Evolutionary conservation across 1,140 invertebrate genomes (phyloP).

Genomic region (Euwallacea fornicatus): DNA sequence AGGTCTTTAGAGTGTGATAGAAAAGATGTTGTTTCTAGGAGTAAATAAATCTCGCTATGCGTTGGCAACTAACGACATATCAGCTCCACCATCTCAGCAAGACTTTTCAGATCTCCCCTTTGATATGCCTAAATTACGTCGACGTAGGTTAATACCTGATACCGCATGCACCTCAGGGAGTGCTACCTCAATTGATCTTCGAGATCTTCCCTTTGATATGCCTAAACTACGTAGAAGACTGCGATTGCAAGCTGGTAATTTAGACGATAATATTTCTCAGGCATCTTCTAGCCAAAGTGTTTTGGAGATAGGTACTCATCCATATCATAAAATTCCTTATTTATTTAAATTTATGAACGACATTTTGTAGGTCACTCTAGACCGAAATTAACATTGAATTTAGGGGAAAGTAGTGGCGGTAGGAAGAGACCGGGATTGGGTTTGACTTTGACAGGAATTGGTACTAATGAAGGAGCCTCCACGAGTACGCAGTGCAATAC

Average conservation of each 20-base stretch:
- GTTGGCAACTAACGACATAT: slow-evolving; percentile 49
- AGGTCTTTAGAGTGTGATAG: background rate
- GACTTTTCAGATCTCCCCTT: slow-evolving; percentile 79
- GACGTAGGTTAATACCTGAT: slow-evolving; percentile 65
- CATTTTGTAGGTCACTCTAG: slow-evolving; percentile 50
- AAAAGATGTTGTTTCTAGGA: slow-evolving; percentile 42
- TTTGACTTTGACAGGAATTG: slow-evolving; percentile 56
- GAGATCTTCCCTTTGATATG: slow-evolving; percentile 86
- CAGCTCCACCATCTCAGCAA: slow-evolving; percentile 50
- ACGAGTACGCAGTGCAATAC: slow-evolving; percentile 59
- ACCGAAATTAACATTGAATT: slow-evolving; percentile 73
- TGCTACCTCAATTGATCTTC: slow-evolving; percentile 72
- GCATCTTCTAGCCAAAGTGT: slow-evolving; percentile 78
- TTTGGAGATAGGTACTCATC: slow-evolving; percentile 65
- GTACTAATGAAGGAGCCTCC: slow-evolving; percentile 61
- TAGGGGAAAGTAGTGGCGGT: slow-evolving; percentile 57
- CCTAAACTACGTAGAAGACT: slow-evolving; percentile 77
- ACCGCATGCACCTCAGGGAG: slow-evolving; percentile 69
- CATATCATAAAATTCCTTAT: background rate
- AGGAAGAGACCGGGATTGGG: slow-evolving; percentile 49
- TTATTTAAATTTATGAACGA: slow-evolving; percentile 22
- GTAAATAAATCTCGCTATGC: slow-evolving; percentile 63
- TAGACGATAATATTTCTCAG: slow-evolving; percentile 69
- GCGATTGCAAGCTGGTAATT: slow-evolving; percentile 57
- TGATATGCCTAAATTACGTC: slow-evolving; percentile 85